phyloP scores from a whole-genome alignment of 2,113 vertebrate genomes.

The Larimichthys crocea region DNA sequence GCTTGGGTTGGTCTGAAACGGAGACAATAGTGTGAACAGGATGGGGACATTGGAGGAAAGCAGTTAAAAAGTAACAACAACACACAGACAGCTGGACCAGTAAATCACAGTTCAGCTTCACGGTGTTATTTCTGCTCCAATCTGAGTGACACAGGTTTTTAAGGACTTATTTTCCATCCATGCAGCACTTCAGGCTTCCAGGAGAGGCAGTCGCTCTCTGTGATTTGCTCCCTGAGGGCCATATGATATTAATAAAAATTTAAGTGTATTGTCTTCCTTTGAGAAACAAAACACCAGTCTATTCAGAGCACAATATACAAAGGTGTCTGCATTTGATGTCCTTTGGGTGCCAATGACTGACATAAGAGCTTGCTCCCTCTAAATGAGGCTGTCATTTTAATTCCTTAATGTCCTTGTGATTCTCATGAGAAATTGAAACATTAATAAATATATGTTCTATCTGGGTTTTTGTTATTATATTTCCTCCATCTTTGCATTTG shows the following conservation, averaged over 20 bases:
- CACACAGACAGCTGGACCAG: constrained; percentile 56
- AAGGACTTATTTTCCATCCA: not conserved
- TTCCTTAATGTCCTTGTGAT: not conserved
- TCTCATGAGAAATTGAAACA: not conserved
- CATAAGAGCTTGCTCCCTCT: not conserved
- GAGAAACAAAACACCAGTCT: not conserved
- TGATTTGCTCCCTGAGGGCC: constrained; percentile 11
- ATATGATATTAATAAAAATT: constrained; percentile 20
- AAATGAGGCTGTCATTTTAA: not conserved
- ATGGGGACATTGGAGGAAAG: constrained; percentile 64
- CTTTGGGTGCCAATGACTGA: not conserved
- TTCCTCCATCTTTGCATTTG: not conserved
- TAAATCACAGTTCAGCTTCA: constrained; percentile 56
- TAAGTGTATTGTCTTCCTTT: not conserved
- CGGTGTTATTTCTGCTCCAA: constrained; percentile 1
- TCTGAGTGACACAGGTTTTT: constrained; percentile 12
- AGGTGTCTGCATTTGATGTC: not conserved
- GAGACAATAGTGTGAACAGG: constrained; percentile 84
- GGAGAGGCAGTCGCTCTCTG: not conserved
- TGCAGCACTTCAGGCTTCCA: not conserved
- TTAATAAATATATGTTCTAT: not conserved
- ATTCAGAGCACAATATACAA: not conserved
- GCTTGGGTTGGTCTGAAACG: constrained; percentile 72
- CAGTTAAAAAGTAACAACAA: constrained; percentile 57
- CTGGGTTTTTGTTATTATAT: not conserved